A percentile compares a stretch with the other conserved stretches of the same genome.
Conservation (phyloP, 2,113 vertebrate species). For the Megalops atlanticus region DNA sequence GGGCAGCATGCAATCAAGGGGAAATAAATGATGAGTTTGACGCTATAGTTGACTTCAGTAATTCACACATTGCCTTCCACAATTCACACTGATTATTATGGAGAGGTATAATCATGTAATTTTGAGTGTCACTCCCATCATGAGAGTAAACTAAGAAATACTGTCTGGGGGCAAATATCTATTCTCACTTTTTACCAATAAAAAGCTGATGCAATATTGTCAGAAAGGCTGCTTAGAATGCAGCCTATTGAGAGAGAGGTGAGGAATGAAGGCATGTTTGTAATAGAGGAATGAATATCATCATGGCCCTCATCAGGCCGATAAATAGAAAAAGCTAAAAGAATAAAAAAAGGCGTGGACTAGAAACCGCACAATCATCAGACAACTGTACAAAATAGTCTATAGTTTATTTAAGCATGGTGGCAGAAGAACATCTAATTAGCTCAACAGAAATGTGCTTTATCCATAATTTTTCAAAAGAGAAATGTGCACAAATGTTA, state of each 20-base stretch:
- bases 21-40: too few relatives aligned
- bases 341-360: too few relatives aligned
- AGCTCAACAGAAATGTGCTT: too few relatives aligned
- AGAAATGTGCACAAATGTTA: too few relatives aligned
- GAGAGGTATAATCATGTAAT: background rate
- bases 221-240: background rate
- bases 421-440: too few relatives aligned
- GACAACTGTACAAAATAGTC: too few relatives aligned
- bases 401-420: too few relatives aligned
- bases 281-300: background rate
- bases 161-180: background rate
- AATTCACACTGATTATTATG: background rate
- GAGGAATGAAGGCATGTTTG: background rate
- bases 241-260: background rate
- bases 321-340: background rate
- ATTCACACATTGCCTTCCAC: background rate
- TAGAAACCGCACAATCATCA: too few relatives aligned
- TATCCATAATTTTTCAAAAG: too few relatives aligned
- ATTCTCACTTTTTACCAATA: background rate
- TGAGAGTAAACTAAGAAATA: background rate
- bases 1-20: background rate
- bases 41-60: background rate
- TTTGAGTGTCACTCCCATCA: background rate
- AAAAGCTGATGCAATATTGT: background rate
- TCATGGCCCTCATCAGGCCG: too few relatives aligned